phyloP scores from a whole-genome alignment of 2,113 vertebrate species.

The Hydrochoerus hydrochaeris region DNA sequence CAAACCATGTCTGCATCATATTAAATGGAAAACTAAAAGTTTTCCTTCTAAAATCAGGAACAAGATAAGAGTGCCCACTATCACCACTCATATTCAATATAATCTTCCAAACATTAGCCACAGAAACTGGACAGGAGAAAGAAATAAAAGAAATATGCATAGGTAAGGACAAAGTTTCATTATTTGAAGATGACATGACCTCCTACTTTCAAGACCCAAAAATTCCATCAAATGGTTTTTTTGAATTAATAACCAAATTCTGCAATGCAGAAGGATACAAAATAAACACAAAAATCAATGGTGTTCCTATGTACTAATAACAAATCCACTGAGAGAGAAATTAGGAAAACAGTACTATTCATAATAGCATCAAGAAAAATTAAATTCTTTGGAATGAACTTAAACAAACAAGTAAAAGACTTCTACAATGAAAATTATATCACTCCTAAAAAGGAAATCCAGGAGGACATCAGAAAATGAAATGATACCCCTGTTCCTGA shows the following conservation, averaged over 20 bases:
- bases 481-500: neutral
- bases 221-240: neutral
- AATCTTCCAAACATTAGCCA: neutral
- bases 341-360: neutral
- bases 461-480: neutral
- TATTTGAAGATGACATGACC: neutral
- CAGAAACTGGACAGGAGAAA: neutral
- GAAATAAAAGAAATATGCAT: neutral
- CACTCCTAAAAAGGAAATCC: neutral
- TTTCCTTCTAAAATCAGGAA: neutral
- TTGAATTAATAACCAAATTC: neutral
- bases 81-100: neutral
- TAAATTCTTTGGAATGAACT: neutral
- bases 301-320: neutral
- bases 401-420: neutral
- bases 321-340: neutral
- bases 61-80: neutral
- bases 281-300: neutral
- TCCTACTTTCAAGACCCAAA: neutral
- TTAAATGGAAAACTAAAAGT: neutral
- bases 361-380: neutral
- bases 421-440: neutral
- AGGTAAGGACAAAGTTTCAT: neutral
- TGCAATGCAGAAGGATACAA: neutral
- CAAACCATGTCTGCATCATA: neutral